phyloP scores from a whole-genome alignment of 2,797 vertebrate species.

The Sebastes matsubarae region DNA sequence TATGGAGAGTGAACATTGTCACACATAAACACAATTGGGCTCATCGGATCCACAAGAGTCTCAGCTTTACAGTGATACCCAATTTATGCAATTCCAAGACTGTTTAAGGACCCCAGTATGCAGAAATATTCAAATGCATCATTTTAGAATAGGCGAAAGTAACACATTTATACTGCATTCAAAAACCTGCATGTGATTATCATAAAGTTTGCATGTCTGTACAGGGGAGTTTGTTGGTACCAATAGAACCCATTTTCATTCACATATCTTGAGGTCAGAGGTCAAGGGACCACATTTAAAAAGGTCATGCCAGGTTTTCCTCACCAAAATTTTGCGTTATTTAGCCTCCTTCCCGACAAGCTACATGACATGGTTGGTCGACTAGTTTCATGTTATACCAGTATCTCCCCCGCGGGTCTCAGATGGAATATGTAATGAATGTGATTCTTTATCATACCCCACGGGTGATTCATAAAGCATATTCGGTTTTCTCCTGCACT shows the following conservation, averaged over 20 bases:
- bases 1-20: too few relatives aligned
- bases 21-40: too few relatives aligned
- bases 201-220: neutral
- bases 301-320: neutral
- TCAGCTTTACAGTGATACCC: too few relatives aligned
- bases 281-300: neutral
- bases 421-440: neutral
- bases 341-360: neutral
- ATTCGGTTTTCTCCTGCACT: constrained; percentile 4
- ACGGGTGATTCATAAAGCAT: constrained; percentile 3
- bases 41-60: too few relatives aligned
- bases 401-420: neutral
- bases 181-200: neutral
- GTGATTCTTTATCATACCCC: neutral
- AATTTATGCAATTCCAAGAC: too few relatives aligned
- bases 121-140: neutral
- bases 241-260: too few relatives aligned
- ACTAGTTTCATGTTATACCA: neutral
- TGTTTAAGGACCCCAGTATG: neutral
- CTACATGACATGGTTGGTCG: neutral
- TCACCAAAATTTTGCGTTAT: neutral
- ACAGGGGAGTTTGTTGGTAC: neutral
- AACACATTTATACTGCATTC: neutral
- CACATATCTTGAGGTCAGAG: neutral
- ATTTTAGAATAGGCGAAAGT: neutral